Conservation (phyloP, 2,888 invertebrate genomes). For the Mylabris sibirica region DNA sequence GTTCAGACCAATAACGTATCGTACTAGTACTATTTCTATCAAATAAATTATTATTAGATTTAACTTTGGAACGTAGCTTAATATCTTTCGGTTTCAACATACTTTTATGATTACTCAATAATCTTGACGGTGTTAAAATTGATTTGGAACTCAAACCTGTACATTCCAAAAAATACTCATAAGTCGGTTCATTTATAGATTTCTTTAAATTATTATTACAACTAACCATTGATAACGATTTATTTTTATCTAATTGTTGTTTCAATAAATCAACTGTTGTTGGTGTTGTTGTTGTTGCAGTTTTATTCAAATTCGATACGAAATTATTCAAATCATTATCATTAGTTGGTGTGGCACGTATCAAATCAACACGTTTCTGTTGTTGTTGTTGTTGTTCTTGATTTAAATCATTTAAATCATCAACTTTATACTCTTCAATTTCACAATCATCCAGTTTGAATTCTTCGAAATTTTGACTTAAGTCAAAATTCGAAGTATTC, state of each 20-base stretch:
- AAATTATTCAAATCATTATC: constrained; percentile 43
- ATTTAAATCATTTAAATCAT: constrained; percentile 38
- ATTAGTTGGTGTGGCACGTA: constrained; percentile 43
- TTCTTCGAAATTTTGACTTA: constrained; percentile 81
- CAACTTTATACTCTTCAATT: constrained; percentile 60
- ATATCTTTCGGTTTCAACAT: constrained; percentile 81
- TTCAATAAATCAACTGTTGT: constrained; percentile 54
- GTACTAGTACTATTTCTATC: constrained; percentile 61
- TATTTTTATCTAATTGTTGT: constrained; percentile 57
- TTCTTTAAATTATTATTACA: constrained; percentile 52
- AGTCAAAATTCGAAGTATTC: constrained; percentile 60
- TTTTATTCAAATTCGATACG: constrained; percentile 49
- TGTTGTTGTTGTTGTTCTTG: constrained; percentile 27
- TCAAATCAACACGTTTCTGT: constrained; percentile 31
- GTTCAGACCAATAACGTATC: constrained; percentile 60
- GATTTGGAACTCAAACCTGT: constrained; percentile 83
- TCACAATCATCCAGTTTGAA: constrained; percentile 80
- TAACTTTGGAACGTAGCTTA: constrained; percentile 75
- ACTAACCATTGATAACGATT: constrained; percentile 49
- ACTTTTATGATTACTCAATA: constrained; percentile 77
- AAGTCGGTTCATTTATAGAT: constrained; percentile 61
- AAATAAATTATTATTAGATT: constrained; percentile 63
- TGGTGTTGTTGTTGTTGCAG: too few species aligned
- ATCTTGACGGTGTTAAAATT: constrained; percentile 72
- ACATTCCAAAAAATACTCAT: constrained; percentile 80